Percentiles rank a stretch among this genome's conserved stretches.
Conservation (phyloP, 2,888 invertebrate genomes). For the Drosophila robusta region DNA sequence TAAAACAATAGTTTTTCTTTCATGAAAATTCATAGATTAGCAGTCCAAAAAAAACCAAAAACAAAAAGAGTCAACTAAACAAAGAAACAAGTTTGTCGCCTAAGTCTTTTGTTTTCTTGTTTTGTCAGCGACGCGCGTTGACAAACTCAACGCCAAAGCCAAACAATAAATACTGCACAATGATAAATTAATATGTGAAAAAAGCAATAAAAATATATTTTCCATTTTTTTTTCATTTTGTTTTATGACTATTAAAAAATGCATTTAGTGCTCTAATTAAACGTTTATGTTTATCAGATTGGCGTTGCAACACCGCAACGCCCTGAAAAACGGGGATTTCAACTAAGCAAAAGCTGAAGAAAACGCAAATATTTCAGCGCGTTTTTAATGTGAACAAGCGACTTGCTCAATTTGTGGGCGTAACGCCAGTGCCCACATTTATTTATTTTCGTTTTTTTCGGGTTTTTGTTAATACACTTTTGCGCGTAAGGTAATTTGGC, state of each 20-base stretch:
- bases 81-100: conserved; percentile 71
- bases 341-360: conserved; percentile 3
- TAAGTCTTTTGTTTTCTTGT: conserved; percentile 77
- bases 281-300: conserved; percentile 66
- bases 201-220: conserved; percentile 40
- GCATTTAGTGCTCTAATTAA: conserved; percentile 72
- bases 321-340: conserved; percentile 27
- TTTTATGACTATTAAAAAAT: conserved; percentile 24
- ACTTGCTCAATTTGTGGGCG: conserved; percentile 71
- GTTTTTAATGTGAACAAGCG: conserved; percentile 38
- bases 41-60: background rate
- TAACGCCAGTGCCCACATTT: conserved; percentile 43
- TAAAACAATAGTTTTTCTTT: conserved; percentile 53
- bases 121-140: conserved; percentile 40
- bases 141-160: conserved; percentile 28
- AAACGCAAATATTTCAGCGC: conserved; percentile 53
- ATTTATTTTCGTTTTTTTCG: conserved; percentile 24
- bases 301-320: conserved; percentile 60
- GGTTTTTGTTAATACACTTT: conserved; percentile 13
- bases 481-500: background rate
- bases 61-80: conserved; percentile 6
- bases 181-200: conserved; percentile 66
- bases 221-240: background rate
- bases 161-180: conserved; percentile 46
- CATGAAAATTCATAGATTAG: conserved; percentile 27